A percentile compares a stretch with the other conserved stretches of the same genome.
These are phyloP conservation scores for Hirtodrosophila alboralis DNA, from an alignment of 2,888 invertebrate species.

Conservation along the genomic window DNA sequence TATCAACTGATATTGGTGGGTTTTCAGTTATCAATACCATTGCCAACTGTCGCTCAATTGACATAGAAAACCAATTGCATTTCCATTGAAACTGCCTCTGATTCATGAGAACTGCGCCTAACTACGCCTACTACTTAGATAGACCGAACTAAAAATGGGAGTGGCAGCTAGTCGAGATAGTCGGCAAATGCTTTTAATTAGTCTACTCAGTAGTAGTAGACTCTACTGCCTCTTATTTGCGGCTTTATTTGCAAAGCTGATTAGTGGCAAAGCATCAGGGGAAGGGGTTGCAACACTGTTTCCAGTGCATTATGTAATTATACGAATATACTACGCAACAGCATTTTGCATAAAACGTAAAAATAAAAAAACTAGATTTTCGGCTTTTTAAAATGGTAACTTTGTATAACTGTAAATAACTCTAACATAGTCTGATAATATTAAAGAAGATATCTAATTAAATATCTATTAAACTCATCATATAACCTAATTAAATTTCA, in stretches of 20 bases:
- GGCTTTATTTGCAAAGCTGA: slow-evolving; percentile 57
- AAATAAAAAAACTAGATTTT: too few species aligned
- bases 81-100: slow-evolving; percentile 25
- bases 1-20: slow-evolving; percentile 2
- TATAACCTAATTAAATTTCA: too few species aligned
- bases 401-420: too few species aligned
- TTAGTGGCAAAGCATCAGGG: slow-evolving; percentile 5
- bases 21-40: slow-evolving; percentile 8
- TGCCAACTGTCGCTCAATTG: slow-evolving; percentile 52
- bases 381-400: too few species aligned
- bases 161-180: slow-evolving; percentile 40
- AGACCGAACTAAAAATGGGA: slow-evolving; percentile 7
- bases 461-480: too few species aligned
- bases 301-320: slow-evolving; percentile 32
- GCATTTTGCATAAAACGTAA: too few species aligned
- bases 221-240: slow-evolving; percentile 61
- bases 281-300: neutral
- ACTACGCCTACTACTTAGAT: slow-evolving; percentile 48
- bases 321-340: too few species aligned
- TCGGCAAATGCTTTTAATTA: slow-evolving; percentile 71
- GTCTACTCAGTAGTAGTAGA: too few species aligned
- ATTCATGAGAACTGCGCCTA: slow-evolving; percentile 25
- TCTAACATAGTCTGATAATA: too few species aligned
- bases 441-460: too few species aligned
- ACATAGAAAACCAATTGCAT: slow-evolving; percentile 65